phyloP scores from a whole-genome alignment of 2,888 invertebrate genomes.

The Oscheius sp. region DNA sequence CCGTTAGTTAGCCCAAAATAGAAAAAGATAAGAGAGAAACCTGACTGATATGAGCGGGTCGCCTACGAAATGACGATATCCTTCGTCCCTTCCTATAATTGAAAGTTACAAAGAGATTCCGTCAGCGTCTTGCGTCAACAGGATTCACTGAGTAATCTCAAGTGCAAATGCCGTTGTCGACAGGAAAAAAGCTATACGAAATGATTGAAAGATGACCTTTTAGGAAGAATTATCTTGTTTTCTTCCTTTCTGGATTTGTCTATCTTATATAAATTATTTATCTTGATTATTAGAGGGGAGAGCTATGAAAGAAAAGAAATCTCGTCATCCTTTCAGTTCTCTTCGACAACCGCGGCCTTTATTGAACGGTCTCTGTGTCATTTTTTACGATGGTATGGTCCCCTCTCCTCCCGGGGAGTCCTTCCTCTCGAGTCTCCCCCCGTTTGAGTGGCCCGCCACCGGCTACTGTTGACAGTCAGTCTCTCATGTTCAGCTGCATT shows the following conservation, averaged over 20 bases:
- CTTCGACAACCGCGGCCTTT: background rate
- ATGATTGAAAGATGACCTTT: too few relatives aligned
- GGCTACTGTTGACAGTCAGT: constrained; percentile 24
- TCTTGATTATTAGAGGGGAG: too few relatives aligned
- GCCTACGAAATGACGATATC: too few relatives aligned
- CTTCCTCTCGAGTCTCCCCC: constrained; percentile 18
- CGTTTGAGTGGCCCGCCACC: constrained; percentile 21
- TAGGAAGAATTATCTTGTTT: too few relatives aligned
- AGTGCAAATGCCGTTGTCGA: constrained; percentile 10
- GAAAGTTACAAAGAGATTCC: too few relatives aligned
- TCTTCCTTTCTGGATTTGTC: too few relatives aligned
- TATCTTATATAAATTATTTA: too few relatives aligned
- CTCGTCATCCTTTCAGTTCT: background rate
- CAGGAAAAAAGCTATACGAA: constrained; percentile 14
- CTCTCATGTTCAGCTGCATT: constrained; percentile 28
- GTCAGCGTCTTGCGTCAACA: constrained; percentile 29
- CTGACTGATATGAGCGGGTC: too few relatives aligned
- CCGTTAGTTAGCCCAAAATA: too few relatives aligned
- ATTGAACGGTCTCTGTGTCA: background rate
- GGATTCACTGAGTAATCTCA: constrained; percentile 27
- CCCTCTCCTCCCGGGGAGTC: constrained; percentile 6
- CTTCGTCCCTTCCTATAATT: too few relatives aligned
- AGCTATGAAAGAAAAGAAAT: too few relatives aligned
- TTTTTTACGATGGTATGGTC: background rate
- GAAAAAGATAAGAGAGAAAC: too few relatives aligned